Conservation (phyloP, 2,888 invertebrate species). For the Neoscelio sp. region DNA sequence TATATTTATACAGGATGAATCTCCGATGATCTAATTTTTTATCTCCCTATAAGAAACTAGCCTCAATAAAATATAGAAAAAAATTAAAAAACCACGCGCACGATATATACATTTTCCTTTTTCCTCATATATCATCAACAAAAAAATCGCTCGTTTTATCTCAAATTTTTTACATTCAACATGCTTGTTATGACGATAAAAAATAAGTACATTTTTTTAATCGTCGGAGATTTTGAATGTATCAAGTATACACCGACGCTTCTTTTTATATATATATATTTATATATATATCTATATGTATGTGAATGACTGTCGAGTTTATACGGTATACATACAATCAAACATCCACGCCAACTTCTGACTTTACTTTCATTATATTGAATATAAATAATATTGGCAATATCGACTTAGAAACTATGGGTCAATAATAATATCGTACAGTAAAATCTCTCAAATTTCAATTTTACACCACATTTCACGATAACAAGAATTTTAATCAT, state of each 20-base stretch:
- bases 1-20: conserved; percentile 66
- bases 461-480: no score
- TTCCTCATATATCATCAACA: conserved; percentile 42
- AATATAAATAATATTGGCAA: conserved; percentile 81
- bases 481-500: no score
- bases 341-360: conserved; percentile 76
- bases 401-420: conserved; percentile 79
- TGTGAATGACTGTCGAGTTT: conserved; percentile 77
- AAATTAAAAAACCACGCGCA: conserved; percentile 44
- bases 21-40: conserved; percentile 64
- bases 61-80: conserved; percentile 58
- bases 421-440: conserved; percentile 69
- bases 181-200: conserved; percentile 7
- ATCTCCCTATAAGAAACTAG: conserved; percentile 42
- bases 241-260: conserved; percentile 65
- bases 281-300: conserved; percentile 71
- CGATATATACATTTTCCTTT: conserved; percentile 51
- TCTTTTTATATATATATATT: conserved; percentile 64
- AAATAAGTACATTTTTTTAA: conserved; percentile 42
- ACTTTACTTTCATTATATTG: conserved; percentile 77
- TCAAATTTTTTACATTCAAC: conserved; percentile 38
- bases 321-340: conserved; percentile 79
- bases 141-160: conserved; percentile 28
- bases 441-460: conserved; percentile 46
- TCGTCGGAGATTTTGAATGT: conserved; percentile 65